Evolutionary conservation across 2,797 vertebrate species (phyloP).

Genomic region (Pipistrellus pipistrellus): DNA sequence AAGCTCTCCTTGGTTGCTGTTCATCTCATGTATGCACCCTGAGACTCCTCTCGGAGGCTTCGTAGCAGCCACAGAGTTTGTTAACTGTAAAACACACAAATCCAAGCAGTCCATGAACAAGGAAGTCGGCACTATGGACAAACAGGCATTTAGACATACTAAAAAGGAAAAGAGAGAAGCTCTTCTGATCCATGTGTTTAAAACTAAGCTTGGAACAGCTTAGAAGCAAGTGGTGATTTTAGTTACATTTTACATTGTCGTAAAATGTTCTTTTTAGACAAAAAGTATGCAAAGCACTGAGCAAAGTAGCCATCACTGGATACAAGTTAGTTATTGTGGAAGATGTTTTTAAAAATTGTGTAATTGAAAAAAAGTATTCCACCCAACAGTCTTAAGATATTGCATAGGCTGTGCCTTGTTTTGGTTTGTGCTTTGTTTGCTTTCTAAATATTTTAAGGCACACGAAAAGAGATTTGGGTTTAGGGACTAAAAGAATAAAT

Average conservation of each 20-base stretch:
- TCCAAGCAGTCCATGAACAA: conserved; percentile 66
- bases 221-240: conserved; percentile 56
- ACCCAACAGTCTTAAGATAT: neutral
- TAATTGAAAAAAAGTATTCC: neutral
- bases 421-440: conserved; percentile 54
- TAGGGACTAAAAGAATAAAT: conserved; percentile 3
- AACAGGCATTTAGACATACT: neutral
- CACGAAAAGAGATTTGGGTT: conserved; percentile 36
- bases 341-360: neutral
- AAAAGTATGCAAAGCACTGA: conserved; percentile 21
- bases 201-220: conserved; percentile 57
- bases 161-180: conserved; percentile 60
- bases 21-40: conserved; percentile 1
- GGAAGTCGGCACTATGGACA: conserved; percentile 55
- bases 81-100: conserved; percentile 72
- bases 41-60: conserved; percentile 66
- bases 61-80: conserved; percentile 62
- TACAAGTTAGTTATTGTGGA: neutral
- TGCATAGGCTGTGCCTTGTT: neutral
- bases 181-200: conserved; percentile 45
- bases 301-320: neutral
- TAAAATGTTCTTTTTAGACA: conserved; percentile 63
- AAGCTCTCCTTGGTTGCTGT: conserved; percentile 58
- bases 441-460: conserved; percentile 44
- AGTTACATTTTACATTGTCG: conserved; percentile 53